These are phyloP conservation scores for Pipa parva DNA, from an alignment of 2,113 vertebrate genomes.

Conservation along the genomic window DNA sequence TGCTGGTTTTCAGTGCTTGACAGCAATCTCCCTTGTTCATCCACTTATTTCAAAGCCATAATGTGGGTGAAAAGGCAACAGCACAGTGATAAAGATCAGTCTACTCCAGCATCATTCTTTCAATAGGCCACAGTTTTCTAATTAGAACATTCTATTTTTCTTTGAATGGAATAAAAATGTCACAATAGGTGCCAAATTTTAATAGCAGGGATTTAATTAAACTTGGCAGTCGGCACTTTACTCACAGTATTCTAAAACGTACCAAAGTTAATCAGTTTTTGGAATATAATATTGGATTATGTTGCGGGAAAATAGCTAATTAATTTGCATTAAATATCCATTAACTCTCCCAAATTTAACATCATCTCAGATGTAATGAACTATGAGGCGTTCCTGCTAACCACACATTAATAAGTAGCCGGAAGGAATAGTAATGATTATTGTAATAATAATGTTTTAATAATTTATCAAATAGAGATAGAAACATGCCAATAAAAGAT, in stretches of 20 bases:
- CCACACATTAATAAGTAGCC: background rate
- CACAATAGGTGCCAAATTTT: slow-evolving; percentile 42
- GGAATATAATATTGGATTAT: slow-evolving; percentile 40
- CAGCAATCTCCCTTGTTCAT: slow-evolving; percentile 10
- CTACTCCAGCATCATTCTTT: slow-evolving; percentile 12
- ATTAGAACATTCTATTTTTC: slow-evolving; percentile 38
- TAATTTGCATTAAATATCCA: slow-evolving; percentile 41
- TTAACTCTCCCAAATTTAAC: slow-evolving; percentile 40
- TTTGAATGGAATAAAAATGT: slow-evolving; percentile 34
- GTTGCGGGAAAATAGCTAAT: slow-evolving; percentile 40
- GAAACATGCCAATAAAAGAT: too few species aligned
- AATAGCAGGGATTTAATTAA: slow-evolving; percentile 40
- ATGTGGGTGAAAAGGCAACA: slow-evolving; percentile 17
- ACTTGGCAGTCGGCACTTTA: slow-evolving; percentile 38
- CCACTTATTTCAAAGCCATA: background rate
- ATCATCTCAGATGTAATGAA: slow-evolving; percentile 32
- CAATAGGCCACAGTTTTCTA: slow-evolving; percentile 31
- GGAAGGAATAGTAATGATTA: slow-evolving; percentile 14
- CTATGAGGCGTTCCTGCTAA: slow-evolving; percentile 9
- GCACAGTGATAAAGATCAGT: slow-evolving; percentile 15
- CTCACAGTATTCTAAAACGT: slow-evolving; percentile 26
- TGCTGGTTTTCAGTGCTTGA: background rate
- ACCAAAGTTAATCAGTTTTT: slow-evolving; percentile 40
- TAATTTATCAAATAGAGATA: slow-evolving; percentile 11
- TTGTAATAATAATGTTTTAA: slow-evolving; percentile 3